A percentile compares a stretch with the other conserved stretches of the same genome.
phyloP scores from a whole-genome alignment of 2,888 invertebrate genomes.

The Tetropium fuscum region DNA sequence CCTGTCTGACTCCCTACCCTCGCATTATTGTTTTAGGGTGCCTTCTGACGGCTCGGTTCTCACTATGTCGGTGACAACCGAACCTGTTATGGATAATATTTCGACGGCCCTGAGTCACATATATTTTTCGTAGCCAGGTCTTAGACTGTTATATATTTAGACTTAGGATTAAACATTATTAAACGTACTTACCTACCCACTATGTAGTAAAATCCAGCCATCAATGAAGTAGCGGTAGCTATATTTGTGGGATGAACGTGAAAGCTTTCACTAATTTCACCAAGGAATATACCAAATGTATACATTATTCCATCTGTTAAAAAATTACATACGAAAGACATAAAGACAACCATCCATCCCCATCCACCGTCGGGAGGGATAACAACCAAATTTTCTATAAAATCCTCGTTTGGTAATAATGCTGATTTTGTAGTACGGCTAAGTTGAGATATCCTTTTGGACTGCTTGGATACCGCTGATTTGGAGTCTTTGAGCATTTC shows the following conservation, averaged over 20 bases:
- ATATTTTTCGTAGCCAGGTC: no score
- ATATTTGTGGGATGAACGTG: constrained; percentile 49
- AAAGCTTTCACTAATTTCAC: constrained; percentile 53
- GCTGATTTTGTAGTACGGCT: neutral
- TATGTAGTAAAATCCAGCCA: constrained; percentile 56
- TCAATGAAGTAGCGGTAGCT: constrained; percentile 53
- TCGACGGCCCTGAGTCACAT: no score
- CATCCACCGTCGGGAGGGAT: constrained; percentile 73
- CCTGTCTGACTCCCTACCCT: no score
- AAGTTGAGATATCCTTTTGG: neutral
- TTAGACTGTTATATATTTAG: neutral
- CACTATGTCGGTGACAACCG: no score
- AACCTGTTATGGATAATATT: no score
- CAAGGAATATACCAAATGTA: constrained; percentile 71
- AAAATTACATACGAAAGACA: constrained; percentile 70
- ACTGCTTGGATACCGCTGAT: neutral
- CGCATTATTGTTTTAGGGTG: no score
- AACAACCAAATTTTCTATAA: constrained; percentile 51
- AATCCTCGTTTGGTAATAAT: constrained; percentile 23
- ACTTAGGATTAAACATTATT: constrained; percentile 1
- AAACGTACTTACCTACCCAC: constrained; percentile 47
- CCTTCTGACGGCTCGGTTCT: no score
- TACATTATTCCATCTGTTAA: constrained; percentile 72
- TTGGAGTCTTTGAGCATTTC: neutral
- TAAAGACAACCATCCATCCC: constrained; percentile 72